Conservation (phyloP, 2,797 vertebrate genomes). For the Eleutherodactylus coqui region DNA sequence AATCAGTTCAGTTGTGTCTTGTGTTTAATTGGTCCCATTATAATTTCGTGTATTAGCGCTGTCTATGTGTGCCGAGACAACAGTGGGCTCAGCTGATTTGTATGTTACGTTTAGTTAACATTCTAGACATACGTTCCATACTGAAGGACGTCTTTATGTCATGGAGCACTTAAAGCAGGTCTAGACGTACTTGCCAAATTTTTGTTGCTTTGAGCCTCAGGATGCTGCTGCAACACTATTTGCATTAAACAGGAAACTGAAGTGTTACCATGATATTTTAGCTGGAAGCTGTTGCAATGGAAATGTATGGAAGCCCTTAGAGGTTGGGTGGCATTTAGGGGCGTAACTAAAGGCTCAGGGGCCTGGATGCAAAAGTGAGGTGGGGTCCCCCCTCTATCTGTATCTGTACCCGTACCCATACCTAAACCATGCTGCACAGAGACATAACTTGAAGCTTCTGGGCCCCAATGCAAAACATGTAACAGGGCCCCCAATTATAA, state of each 20-base stretch:
- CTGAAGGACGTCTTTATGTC: not conserved
- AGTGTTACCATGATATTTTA: not conserved
- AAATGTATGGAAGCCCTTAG: not conserved
- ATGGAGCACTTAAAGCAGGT: not conserved
- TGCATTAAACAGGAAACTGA: not conserved
- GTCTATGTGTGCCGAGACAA: conserved; percentile 9
- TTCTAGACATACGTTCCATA: not conserved
- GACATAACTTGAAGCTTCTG: too few relatives aligned
- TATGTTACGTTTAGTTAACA: not conserved
- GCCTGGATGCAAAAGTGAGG: too few relatives aligned
- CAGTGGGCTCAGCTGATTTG: not conserved
- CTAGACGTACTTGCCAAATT: not conserved
- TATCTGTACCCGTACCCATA: too few relatives aligned
- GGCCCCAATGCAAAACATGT: too few relatives aligned
- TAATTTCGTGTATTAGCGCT: conserved; percentile 1
- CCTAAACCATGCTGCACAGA: too few relatives aligned
- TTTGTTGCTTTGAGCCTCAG: not conserved
- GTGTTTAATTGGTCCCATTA: conserved; percentile 32
- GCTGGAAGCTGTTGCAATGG: not conserved
- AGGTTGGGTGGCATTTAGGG: too few relatives aligned
- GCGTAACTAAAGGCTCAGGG: too few relatives aligned
- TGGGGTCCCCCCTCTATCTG: too few relatives aligned
- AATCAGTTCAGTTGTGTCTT: conserved; percentile 14
- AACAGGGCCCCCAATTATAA: too few relatives aligned
- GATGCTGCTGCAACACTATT: not conserved